Conservation (phyloP, 1,140 invertebrate genomes). For the Macrostomum lignano region DNA sequence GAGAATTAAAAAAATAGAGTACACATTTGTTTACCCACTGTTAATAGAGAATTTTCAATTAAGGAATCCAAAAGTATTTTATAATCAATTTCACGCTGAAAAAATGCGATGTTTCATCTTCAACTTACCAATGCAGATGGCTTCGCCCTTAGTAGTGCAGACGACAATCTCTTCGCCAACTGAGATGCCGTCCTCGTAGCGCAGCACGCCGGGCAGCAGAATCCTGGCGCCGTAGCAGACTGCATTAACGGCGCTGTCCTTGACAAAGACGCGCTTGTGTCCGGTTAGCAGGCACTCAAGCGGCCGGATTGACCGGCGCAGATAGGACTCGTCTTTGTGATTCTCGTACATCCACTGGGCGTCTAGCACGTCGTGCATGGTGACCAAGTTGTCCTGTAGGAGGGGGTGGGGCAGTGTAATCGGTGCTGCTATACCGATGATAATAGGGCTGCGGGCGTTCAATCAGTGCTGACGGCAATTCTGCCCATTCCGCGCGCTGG, state of each 20-base stretch:
- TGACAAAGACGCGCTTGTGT: slow-evolving; percentile 88
- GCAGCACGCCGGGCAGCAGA: slow-evolving; percentile 70
- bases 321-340: slow-evolving; percentile 73
- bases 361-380: slow-evolving; percentile 92
- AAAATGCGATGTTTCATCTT: too few species aligned
- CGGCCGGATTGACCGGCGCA: slow-evolving; percentile 67
- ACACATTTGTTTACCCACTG: too few species aligned
- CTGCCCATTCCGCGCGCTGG: too few species aligned
- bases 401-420: too few species aligned
- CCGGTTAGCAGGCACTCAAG: slow-evolving; percentile 59
- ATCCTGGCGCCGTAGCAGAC: slow-evolving; percentile 90
- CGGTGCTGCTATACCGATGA: too few species aligned
- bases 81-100: too few species aligned
- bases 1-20: too few species aligned
- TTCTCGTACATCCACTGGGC: slow-evolving; percentile 91
- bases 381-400: slow-evolving; percentile 60
- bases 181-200: slow-evolving; percentile 91
- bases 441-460: too few species aligned
- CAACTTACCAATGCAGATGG: too few species aligned
- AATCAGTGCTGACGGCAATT: too few species aligned
- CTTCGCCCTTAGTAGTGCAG: slow-evolving; percentile 91
- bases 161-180: slow-evolving; percentile 89
- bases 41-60: too few species aligned
- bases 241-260: slow-evolving; percentile 90
- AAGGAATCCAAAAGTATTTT: too few species aligned